Percentiles rank a stretch among this genome's conserved stretches.
Evolutionary conservation across 1,140 invertebrate genomes (phyloP).

Genomic region (Drosophila triauraria): DNA sequence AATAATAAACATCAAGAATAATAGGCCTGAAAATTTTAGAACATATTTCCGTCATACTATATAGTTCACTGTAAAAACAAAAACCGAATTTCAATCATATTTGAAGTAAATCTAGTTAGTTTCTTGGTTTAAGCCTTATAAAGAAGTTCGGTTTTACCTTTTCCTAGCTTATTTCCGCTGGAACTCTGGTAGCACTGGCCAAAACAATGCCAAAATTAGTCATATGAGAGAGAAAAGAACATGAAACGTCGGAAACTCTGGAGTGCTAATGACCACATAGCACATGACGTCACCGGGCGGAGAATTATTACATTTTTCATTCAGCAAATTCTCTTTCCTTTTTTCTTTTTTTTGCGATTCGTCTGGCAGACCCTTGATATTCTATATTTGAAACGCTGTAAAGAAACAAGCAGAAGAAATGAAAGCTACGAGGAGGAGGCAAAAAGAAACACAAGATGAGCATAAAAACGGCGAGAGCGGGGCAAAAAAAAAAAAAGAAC

Average conservation of each 20-base stretch:
- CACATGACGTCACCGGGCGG: slow-evolving; percentile 71
- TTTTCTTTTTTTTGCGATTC: slow-evolving; percentile 34
- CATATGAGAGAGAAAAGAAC: slow-evolving; percentile 23
- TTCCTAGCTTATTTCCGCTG: slow-evolving; percentile 5
- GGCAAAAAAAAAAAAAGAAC: slow-evolving; percentile 66
- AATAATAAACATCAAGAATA: too few relatives aligned
- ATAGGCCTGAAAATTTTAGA: too few relatives aligned
- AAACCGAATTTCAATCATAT: not conserved
- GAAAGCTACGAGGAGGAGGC: slow-evolving; percentile 46
- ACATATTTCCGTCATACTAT: too few relatives aligned
- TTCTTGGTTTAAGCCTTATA: slow-evolving; percentile 2
- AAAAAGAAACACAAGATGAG: slow-evolving; percentile 53
- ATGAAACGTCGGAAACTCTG: slow-evolving; percentile 2
- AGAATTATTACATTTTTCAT: slow-evolving; percentile 56
- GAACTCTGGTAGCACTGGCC: slow-evolving; percentile 8
- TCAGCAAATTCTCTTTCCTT: slow-evolving; percentile 43
- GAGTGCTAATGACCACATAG: slow-evolving; percentile 75
- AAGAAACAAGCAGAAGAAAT: slow-evolving; percentile 64
- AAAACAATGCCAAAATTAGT: slow-evolving; percentile 67
- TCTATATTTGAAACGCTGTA: slow-evolving; percentile 83
- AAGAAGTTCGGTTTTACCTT: not conserved
- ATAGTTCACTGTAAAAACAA: not conserved
- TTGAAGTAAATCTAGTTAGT: too few relatives aligned
- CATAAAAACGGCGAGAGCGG: slow-evolving; percentile 29
- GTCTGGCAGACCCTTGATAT: slow-evolving; percentile 78